Conservation (phyloP, 2,113 vertebrate species). For the Python bivittatus region DNA sequence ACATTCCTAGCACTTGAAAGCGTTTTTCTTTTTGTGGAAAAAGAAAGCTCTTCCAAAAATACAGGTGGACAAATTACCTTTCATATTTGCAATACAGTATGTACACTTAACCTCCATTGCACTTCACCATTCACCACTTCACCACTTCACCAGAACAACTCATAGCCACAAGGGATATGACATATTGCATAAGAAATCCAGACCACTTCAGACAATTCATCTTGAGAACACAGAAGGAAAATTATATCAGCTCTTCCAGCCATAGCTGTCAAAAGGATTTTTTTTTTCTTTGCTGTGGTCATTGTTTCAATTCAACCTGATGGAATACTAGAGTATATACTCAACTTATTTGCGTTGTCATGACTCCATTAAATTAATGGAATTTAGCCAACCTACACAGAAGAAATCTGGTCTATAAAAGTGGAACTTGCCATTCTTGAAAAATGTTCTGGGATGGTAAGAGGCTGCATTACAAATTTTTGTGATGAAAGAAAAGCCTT, state of each 20-base stretch:
- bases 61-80: constrained; percentile 50
- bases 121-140: too few species aligned
- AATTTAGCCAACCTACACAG: constrained; percentile 29
- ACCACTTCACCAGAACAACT: too few species aligned
- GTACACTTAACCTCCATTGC: constrained; percentile 42
- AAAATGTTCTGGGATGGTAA: not conserved
- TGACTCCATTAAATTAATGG: not conserved
- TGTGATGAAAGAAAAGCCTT: not conserved
- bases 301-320: constrained; percentile 13
- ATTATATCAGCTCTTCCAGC: constrained; percentile 45
- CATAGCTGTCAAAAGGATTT: constrained; percentile 27
- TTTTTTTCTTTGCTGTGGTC: constrained; percentile 46
- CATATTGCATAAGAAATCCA: constrained; percentile 59
- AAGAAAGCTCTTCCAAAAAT: constrained; percentile 60
- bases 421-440: not conserved
- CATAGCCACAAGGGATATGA: constrained; percentile 58
- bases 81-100: constrained; percentile 55
- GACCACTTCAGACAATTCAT: constrained; percentile 53
- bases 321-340: not conserved
- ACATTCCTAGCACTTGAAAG: constrained; percentile 54
- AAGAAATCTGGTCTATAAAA: not conserved
- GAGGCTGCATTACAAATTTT: not conserved
- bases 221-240: constrained; percentile 57
- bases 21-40: constrained; percentile 49
- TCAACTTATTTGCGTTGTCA: not conserved